phyloP scores from a whole-genome alignment of 2,113 vertebrate genomes.

The Semicossyphus pulcher region DNA sequence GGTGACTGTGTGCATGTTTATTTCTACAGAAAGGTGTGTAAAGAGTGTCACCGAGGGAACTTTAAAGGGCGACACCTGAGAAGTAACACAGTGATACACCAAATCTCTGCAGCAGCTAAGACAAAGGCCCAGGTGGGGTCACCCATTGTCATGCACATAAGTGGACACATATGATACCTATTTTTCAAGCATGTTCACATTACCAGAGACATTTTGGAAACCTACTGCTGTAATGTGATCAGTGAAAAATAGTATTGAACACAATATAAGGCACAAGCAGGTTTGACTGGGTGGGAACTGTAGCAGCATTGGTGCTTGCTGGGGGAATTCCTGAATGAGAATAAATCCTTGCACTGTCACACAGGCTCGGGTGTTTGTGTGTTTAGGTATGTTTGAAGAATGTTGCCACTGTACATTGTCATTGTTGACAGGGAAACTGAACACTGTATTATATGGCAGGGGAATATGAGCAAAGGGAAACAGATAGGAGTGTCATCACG shows the following conservation, averaged over 20 bases:
- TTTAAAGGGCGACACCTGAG: constrained; percentile 52
- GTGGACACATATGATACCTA: constrained; percentile 64
- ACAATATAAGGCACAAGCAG: constrained; percentile 65
- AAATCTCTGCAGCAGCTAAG: constrained; percentile 55
- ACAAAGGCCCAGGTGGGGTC: constrained; percentile 71
- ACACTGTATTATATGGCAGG: constrained; percentile 54
- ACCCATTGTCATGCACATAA: constrained; percentile 57
- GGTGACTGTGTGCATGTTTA: neutral
- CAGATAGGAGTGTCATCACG: constrained; percentile 58
- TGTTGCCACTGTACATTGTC: constrained; percentile 68
- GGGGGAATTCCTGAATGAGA: constrained; percentile 79
- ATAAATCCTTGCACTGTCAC: constrained; percentile 57
- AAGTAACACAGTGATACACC: constrained; percentile 29
- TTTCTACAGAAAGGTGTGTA: neutral
- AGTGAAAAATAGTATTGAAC: constrained; percentile 46
- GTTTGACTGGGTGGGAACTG: constrained; percentile 68
- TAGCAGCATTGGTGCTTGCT: constrained; percentile 32
- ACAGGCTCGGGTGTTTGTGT: constrained; percentile 61
- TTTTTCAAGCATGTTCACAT: constrained; percentile 65
- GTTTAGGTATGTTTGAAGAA: constrained; percentile 75
- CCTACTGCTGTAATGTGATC: constrained; percentile 63
- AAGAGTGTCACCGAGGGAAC: constrained; percentile 11
- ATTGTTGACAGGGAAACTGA: constrained; percentile 71
- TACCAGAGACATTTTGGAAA: constrained; percentile 62
- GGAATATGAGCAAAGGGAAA: constrained; percentile 56